A percentile compares a stretch with the other conserved stretches of the same genome.
These are phyloP conservation scores for Crenichthys baileyi DNA, from an alignment of 2,797 vertebrate genomes.

Conservation along the genomic window DNA sequence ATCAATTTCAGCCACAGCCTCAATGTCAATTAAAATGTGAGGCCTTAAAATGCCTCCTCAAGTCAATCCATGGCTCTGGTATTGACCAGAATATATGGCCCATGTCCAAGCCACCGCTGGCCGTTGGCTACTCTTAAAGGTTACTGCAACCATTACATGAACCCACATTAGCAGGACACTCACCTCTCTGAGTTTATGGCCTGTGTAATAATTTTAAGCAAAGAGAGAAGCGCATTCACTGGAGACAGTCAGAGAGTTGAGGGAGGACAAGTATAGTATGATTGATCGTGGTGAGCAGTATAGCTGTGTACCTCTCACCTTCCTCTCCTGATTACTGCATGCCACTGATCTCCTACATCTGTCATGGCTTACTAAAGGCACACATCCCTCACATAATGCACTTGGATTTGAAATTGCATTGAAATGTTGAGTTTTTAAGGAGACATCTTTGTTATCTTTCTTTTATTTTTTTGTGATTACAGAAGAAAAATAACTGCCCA, in stretches of 20 bases:
- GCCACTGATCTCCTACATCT: constrained; percentile 79
- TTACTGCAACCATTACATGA: constrained; percentile 79
- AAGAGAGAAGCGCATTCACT: constrained; percentile 79
- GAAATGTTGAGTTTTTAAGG: constrained; percentile 35
- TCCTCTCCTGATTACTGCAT: constrained; percentile 67
- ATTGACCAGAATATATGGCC: constrained; percentile 76
- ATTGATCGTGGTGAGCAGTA: constrained; percentile 77
- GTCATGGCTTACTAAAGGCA: constrained; percentile 72
- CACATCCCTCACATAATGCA: constrained; percentile 57
- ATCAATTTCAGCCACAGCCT: constrained; percentile 61
- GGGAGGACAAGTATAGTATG: constrained; percentile 82
- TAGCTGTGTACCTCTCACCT: constrained; percentile 78
- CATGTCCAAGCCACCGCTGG: constrained; percentile 69
- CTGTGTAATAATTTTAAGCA: constrained; percentile 83
- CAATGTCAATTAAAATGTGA: constrained; percentile 73
- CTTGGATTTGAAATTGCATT: constrained; percentile 52
- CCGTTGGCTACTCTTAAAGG: constrained; percentile 77
- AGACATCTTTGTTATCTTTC: constrained; percentile 20
- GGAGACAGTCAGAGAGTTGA: constrained; percentile 76
- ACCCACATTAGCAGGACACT: constrained; percentile 80
- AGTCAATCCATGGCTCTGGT: constrained; percentile 65
- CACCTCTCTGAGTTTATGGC: constrained; percentile 80
- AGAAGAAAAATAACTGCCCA: constrained; percentile 13
- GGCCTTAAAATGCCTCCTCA: constrained; percentile 63
- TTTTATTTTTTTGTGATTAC: constrained; percentile 6